A percentile compares a stretch with the other conserved stretches of the same genome.
Evolutionary conservation across 1,140 invertebrate genomes (phyloP).

Genomic region (fruit fly (Drosophila melanogaster)): DNA sequence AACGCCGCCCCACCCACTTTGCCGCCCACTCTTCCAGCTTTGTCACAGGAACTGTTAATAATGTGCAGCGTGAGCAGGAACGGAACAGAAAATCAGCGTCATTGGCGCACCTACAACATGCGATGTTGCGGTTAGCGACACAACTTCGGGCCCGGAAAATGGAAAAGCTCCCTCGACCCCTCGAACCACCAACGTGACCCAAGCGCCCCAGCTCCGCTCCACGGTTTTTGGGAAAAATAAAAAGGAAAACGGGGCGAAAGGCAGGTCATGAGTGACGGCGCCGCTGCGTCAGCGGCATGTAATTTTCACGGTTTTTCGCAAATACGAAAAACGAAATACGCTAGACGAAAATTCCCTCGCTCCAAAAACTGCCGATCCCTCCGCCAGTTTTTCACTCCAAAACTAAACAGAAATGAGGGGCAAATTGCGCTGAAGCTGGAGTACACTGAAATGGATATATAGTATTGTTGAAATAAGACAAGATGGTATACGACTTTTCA

Average conservation of each 20-base stretch:
- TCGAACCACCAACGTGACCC: neutral
- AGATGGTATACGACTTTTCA: no score
- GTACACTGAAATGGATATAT: neutral
- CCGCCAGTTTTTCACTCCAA: neutral
- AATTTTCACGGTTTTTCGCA: constrained; percentile 77
- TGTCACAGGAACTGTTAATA: constrained; percentile 83
- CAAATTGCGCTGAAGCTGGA: neutral
- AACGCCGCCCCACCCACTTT: neutral
- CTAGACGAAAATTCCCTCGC: constrained; percentile 53
- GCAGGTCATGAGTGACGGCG: constrained; percentile 71
- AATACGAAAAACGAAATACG: constrained; percentile 76
- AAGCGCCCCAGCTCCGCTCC: neutral
- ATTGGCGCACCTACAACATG: constrained; percentile 84
- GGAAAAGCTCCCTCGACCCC: constrained; percentile 32
- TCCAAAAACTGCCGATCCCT: constrained; percentile 1
- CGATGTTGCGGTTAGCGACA: constrained; percentile 80
- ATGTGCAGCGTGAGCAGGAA: constrained; percentile 71
- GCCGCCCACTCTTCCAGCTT: constrained; percentile 42
- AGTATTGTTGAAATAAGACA: neutral
- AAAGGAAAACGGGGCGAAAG: constrained; percentile 25
- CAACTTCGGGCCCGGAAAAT: constrained; percentile 72
- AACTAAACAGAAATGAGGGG: constrained; percentile 15
- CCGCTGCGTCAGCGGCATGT: constrained; percentile 77
- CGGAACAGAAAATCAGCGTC: constrained; percentile 79
- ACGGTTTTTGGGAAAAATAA: constrained; percentile 23